Conservation (phyloP, 2,888 invertebrate genomes). For the Aphidius colemani region DNA sequence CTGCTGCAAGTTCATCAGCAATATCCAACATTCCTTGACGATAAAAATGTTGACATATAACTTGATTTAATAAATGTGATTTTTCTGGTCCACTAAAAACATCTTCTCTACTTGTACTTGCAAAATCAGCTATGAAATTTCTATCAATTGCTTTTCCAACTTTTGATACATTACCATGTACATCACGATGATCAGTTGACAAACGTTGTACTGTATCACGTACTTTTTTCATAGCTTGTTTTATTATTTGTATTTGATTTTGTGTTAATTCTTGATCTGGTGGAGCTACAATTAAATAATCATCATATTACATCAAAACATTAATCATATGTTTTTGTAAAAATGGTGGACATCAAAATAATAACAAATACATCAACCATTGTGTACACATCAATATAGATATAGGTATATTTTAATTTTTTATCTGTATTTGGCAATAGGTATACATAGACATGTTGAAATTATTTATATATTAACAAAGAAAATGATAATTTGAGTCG, state of each 20-base stretch:
- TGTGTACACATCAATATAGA: too few relatives aligned
- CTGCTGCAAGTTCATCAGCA: constrained; percentile 77
- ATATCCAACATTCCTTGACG: constrained; percentile 93
- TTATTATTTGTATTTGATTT: constrained; percentile 73
- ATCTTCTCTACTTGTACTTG: constrained; percentile 83
- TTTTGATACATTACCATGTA: constrained; percentile 85
- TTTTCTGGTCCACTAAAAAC: constrained; percentile 76
- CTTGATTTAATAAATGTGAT: constrained; percentile 76
- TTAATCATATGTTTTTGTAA: background rate
- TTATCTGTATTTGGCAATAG: background rate
- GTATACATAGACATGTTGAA: background rate
- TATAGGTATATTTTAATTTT: too few relatives aligned
- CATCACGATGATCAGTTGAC: constrained; percentile 81
- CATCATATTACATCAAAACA: constrained; percentile 3
- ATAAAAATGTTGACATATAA: constrained; percentile 94
- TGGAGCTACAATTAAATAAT: constrained; percentile 64
- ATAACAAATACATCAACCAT: background rate
- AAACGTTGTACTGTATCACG: constrained; percentile 83
- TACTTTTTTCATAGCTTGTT: constrained; percentile 76
- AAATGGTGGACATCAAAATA: background rate
- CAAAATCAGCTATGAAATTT: constrained; percentile 91
- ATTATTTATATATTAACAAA: background rate
- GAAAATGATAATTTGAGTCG: background rate
- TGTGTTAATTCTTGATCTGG: constrained; percentile 71
- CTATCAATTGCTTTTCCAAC: constrained; percentile 97